phyloP scores from a whole-genome alignment of 1,140 invertebrate genomes.

The Choristoneura fumiferana region DNA sequence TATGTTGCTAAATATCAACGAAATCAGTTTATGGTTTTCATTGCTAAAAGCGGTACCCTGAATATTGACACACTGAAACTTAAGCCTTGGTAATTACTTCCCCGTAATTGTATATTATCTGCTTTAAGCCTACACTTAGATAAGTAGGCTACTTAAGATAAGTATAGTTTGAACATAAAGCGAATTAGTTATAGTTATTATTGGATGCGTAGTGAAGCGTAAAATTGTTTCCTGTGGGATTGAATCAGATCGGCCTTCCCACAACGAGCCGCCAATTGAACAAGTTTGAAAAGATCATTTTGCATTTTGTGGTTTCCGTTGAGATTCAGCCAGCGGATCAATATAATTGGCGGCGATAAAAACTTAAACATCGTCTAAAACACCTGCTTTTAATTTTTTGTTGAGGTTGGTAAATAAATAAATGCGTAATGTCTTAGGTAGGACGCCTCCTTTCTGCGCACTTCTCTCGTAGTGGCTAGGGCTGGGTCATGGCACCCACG shows the following conservation, averaged over 20 bases:
- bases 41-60: background rate
- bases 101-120: slow-evolving; percentile 17
- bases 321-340: slow-evolving; percentile 15
- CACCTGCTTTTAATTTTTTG: too few relatives aligned
- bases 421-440: too few relatives aligned
- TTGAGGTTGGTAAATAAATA: too few relatives aligned
- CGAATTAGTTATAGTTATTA: slow-evolving; percentile 17
- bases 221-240: slow-evolving; percentile 55
- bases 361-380: background rate
- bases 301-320: slow-evolving; percentile 44
- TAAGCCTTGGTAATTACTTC: slow-evolving; percentile 5
- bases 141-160: slow-evolving; percentile 15
- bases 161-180: slow-evolving; percentile 12
- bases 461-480: too few relatives aligned
- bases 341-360: slow-evolving; percentile 11
- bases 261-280: slow-evolving; percentile 21
- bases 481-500: too few relatives aligned
- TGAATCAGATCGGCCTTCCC: slow-evolving; percentile 18
- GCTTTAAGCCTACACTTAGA: slow-evolving; percentile 15
- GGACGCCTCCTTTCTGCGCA: too few relatives aligned
- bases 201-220: slow-evolving; percentile 40
- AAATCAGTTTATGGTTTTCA: too few relatives aligned
- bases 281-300: slow-evolving; percentile 38
- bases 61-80: slow-evolving; percentile 11
- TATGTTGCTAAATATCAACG: too few relatives aligned